A percentile compares a stretch with the other conserved stretches of the same genome.
phyloP scores from a whole-genome alignment of 2,888 invertebrate species.

The Caenorhabditis virilis region DNA sequence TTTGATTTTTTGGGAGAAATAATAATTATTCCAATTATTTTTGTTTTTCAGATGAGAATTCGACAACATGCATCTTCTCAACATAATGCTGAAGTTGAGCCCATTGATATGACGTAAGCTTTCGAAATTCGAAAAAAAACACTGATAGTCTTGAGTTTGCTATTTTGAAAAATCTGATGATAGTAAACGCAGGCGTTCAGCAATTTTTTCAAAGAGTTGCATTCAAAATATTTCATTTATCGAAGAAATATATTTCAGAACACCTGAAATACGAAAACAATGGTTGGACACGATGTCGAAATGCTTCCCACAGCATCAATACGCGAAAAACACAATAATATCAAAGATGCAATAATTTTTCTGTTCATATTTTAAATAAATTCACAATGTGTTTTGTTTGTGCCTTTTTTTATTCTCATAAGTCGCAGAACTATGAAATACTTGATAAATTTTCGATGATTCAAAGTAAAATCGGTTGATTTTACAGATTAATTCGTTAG shows the following conservation, averaged over 20 bases:
- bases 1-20: too few relatives aligned
- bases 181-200: too few relatives aligned
- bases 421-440: neutral
- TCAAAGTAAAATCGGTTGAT: neutral
- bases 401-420: neutral
- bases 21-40: too few relatives aligned
- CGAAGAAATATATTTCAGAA: slow-evolving; percentile 17
- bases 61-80: slow-evolving; percentile 30
- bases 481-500: too few relatives aligned
- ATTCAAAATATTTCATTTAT: too few relatives aligned
- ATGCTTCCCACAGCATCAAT: slow-evolving; percentile 40
- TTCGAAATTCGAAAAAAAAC: too few relatives aligned
- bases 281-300: slow-evolving; percentile 28
- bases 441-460: neutral
- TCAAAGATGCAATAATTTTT: slow-evolving; percentile 1
- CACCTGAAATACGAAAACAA: slow-evolving; percentile 27
- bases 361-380: neutral
- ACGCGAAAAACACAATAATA: slow-evolving; percentile 5
- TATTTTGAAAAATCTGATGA: too few relatives aligned
- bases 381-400: neutral
- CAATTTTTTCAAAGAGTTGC: too few relatives aligned
- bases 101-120: slow-evolving; percentile 28
- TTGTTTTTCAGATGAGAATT: slow-evolving; percentile 13
- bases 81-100: slow-evolving; percentile 25
- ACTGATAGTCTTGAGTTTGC: too few relatives aligned